Evolutionary conservation across 2,888 invertebrate species (phyloP), one percentile per base, ranked within the genome.

Genomic region (Watsonalla binaria): DNA sequence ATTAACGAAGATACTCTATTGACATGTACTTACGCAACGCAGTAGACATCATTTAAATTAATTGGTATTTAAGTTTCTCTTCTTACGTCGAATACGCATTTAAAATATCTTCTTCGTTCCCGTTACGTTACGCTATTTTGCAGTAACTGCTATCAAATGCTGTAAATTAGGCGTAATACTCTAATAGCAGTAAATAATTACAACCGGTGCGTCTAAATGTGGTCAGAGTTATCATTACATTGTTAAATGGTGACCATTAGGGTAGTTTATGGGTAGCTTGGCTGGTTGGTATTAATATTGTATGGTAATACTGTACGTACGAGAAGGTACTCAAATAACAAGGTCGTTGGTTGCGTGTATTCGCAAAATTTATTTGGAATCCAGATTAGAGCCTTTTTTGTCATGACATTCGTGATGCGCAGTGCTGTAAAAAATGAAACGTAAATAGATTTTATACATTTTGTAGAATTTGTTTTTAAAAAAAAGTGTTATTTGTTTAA

Each of bases 261-360:
- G 35, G 47, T 6, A 34, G 49, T 37, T 37, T 49, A 49, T 49
- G 13, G 37, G 37, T 34, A 24, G 37, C 15, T 39, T 39, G 37
- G 49, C 15, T 13, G 37, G 1, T 9, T 14, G 13, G 48, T 48
- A 15, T 5, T 33, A 37, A 39, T 37, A 49, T 9, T 49, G 14
- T 35, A 35, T 48, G 39, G 5, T 39, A 39, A 39, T 39, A 8
- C 9, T 39, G 7, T 42, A 48, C 37, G 37, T 37, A 13, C 46
- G 35, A 11, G 24, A 34, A 35, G n/a, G 49, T 49, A 49, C 14
- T 56, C 63, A 61, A 54, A 58, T 61, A 60, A 63, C 67, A 70
- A 75, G 72, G 70, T 66, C 68, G 60, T 24, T 6, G 52, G 51
- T 80, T 74, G 80, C 82, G 80, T 81, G 81, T 58, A 60, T 54